Percentiles rank a stretch among this genome's conserved stretches.
Evolutionary conservation across 2,888 invertebrate genomes (phyloP).

Genomic region (Amblyteles armatorius): DNA sequence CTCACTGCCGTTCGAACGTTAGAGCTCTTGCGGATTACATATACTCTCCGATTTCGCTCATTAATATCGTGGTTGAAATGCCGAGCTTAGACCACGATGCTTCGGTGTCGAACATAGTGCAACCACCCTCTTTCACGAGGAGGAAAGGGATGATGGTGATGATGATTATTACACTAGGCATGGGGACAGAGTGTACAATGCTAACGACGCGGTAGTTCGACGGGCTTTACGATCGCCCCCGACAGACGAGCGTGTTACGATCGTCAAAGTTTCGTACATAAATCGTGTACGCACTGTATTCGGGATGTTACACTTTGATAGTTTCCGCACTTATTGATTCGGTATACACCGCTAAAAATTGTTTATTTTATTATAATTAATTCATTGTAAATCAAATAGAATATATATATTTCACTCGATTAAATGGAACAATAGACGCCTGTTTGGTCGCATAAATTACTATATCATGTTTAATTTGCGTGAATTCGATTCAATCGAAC

Average conservation of each 20-base stretch:
- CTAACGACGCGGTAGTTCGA: slow-evolving; percentile 47
- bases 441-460: not conserved
- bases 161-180: slow-evolving; percentile 42
- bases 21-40: slow-evolving; percentile 3
- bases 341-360: not conserved
- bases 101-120: slow-evolving; percentile 38
- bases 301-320: not conserved
- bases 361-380: not conserved
- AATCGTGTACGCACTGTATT: slow-evolving; percentile 9
- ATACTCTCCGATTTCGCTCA: slow-evolving; percentile 57
- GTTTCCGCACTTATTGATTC: not conserved
- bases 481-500: not conserved
- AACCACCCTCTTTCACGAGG: slow-evolving; percentile 38
- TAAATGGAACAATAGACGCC: not conserved
- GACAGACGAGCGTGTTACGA: slow-evolving; percentile 43
- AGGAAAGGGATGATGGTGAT: slow-evolving; percentile 45
- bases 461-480: not conserved
- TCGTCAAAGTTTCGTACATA: slow-evolving; percentile 27
- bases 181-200: slow-evolving; percentile 50
- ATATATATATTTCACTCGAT: not conserved
- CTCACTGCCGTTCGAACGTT: slow-evolving; percentile 9
- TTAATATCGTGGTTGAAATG: slow-evolving; percentile 61
- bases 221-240: slow-evolving; percentile 30
- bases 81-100: slow-evolving; percentile 34
- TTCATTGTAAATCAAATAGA: not conserved